Percentiles rank a stretch among this genome's conserved stretches.
phyloP scores from a whole-genome alignment of 1,140 invertebrate species.

The Pectinophora gossypiella region DNA sequence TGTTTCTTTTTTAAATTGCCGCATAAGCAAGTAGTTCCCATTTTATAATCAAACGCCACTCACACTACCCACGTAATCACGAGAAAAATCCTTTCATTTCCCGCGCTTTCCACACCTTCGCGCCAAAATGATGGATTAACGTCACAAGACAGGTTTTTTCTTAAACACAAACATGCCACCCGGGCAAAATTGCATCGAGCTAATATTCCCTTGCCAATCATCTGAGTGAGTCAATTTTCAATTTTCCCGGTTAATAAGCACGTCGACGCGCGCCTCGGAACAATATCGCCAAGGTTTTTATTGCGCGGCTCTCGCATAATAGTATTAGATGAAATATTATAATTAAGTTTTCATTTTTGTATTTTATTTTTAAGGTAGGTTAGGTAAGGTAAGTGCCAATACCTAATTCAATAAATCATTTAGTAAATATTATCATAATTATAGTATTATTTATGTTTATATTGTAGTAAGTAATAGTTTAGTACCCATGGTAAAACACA shows the following conservation, averaged over 20 bases:
- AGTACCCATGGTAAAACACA: too few relatives aligned
- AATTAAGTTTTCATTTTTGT: not conserved
- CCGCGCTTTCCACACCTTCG: slow-evolving; percentile 1
- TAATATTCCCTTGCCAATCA: slow-evolving; percentile 72
- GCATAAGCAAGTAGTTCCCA: too few relatives aligned
- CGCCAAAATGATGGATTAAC: slow-evolving; percentile 65
- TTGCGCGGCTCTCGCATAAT: slow-evolving; percentile 9
- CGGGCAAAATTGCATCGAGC: slow-evolving; percentile 57
- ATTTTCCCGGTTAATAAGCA: slow-evolving; percentile 66
- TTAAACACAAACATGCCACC: slow-evolving; percentile 51
- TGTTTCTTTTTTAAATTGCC: too few relatives aligned
- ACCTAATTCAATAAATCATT: too few relatives aligned
- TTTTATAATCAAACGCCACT: too few relatives aligned
- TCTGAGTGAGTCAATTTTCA: slow-evolving; percentile 65
- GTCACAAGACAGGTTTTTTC: slow-evolving; percentile 38
- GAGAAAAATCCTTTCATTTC: slow-evolving; percentile 5
- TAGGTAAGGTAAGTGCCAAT: too few relatives aligned
- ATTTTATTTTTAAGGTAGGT: not conserved
- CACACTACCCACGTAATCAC: too few relatives aligned
- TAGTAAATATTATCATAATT: too few relatives aligned
- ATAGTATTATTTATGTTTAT: too few relatives aligned
- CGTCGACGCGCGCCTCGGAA: slow-evolving; percentile 45
- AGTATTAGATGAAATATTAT: slow-evolving; percentile 2
- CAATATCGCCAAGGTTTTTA: slow-evolving; percentile 46
- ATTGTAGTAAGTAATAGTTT: too few relatives aligned